Conservation (phyloP, 1,140 invertebrate species). For the Ditylenchus dipsaci region DNA sequence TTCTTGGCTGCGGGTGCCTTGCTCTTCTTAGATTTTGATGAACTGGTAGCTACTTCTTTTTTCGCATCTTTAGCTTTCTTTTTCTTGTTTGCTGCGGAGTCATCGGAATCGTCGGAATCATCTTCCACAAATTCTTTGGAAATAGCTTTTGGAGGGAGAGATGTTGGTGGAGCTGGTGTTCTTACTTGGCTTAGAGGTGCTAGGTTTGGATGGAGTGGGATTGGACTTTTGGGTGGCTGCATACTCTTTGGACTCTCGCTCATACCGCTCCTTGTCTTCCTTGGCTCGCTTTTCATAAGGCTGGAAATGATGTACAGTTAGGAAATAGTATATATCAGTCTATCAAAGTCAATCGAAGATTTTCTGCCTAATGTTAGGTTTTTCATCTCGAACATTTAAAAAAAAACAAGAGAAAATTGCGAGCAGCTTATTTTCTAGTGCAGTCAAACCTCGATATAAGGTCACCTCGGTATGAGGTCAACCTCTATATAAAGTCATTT, state of each 20-base stretch:
- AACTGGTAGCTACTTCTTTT: neutral
- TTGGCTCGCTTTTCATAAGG: constrained; percentile 49
- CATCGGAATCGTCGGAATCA: constrained; percentile 22
- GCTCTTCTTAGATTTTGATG: neutral
- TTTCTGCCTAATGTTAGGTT: too few relatives aligned
- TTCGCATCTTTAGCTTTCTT: neutral
- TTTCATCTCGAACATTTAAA: too few relatives aligned
- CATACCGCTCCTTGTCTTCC: constrained; percentile 61
- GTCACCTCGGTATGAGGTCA: too few relatives aligned
- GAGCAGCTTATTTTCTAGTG: too few relatives aligned
- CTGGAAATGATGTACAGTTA: constrained; percentile 11
- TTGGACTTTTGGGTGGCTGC: constrained; percentile 8
- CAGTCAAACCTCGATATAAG: too few relatives aligned
- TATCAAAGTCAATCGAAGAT: too few relatives aligned
- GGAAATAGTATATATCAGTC: too few relatives aligned
- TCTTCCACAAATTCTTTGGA: constrained; percentile 43
- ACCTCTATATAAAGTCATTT: too few relatives aligned
- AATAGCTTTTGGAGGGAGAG: constrained; percentile 34
- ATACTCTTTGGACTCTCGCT: constrained; percentile 54
- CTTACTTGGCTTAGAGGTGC: neutral
- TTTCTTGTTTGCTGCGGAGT: neutral
- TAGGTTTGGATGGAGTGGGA: neutral
- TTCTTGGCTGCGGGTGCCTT: neutral
- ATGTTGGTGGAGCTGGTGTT: constrained; percentile 7
- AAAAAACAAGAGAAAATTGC: too few relatives aligned